Evolutionary conservation across 2,888 invertebrate species (phyloP).

Genomic region (Melanostoma mellinum): DNA sequence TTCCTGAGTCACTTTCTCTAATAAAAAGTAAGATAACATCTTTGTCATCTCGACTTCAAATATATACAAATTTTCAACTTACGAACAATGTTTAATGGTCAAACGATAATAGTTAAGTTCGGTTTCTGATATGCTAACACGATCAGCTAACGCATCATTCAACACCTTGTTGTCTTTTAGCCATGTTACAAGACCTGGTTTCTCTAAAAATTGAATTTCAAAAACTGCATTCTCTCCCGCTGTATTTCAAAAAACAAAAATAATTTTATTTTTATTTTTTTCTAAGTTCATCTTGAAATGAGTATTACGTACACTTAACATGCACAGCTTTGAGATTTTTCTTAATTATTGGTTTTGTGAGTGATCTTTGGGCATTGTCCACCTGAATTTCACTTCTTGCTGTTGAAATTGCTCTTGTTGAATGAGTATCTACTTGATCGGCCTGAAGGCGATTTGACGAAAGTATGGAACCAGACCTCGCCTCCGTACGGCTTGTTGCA

Average conservation of each 20-base stretch:
- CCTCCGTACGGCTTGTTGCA: constrained; percentile 50
- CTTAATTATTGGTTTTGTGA: constrained; percentile 87
- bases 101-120: constrained; percentile 87
- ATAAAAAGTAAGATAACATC: not conserved
- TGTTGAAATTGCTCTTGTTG: constrained; percentile 38
- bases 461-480: constrained; percentile 51
- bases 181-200: constrained; percentile 89
- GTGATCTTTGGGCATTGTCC: constrained; percentile 77
- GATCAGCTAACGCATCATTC: constrained; percentile 88
- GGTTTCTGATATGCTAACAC: constrained; percentile 85
- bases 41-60: not conserved
- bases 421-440: constrained; percentile 44
- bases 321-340: constrained; percentile 90
- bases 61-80: constrained; percentile 23
- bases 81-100: constrained; percentile 87
- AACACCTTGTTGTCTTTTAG: constrained; percentile 93
- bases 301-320: constrained; percentile 89
- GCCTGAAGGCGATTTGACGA: constrained; percentile 44
- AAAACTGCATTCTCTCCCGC: constrained; percentile 93
- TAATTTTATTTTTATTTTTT: not conserved
- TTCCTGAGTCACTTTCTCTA: constrained; percentile 90
- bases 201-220: constrained; percentile 88
- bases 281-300: not conserved
- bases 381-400: constrained; percentile 72
- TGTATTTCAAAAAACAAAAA: constrained; percentile 78